Evolutionary conservation across 2,888 invertebrate species (phyloP).

Genomic region (Drosophila anceps): DNA sequence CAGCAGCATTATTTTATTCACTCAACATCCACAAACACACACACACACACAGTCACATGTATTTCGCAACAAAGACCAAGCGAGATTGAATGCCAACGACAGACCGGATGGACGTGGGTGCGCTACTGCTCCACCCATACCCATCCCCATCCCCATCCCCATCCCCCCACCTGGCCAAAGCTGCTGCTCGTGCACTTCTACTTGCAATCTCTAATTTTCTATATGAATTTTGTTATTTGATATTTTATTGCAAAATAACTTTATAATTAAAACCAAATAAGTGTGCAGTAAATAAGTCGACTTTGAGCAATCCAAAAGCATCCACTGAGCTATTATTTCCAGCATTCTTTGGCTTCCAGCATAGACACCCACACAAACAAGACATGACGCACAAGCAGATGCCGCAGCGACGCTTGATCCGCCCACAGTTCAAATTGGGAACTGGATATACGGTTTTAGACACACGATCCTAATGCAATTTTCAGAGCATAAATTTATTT

Average conservation of each 20-base stretch:
- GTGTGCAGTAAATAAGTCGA: background rate
- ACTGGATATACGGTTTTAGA: background rate
- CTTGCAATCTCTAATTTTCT: background rate
- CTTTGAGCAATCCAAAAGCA: background rate
- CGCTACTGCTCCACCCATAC: background rate
- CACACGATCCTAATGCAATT: background rate
- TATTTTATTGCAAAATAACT: constrained; percentile 5
- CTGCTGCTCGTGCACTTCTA: background rate
- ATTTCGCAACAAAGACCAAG: background rate
- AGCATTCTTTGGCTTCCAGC: background rate
- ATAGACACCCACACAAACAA: background rate
- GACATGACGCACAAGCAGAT: background rate
- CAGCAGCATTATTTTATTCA: constrained; percentile 1
- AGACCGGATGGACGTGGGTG: background rate
- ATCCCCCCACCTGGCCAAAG: no score
- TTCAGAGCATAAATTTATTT: background rate
- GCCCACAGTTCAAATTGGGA: constrained; percentile 1
- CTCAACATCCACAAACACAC: background rate
- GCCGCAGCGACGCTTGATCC: background rate
- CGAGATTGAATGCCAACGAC: constrained; percentile 2
- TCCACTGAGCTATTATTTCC: background rate
- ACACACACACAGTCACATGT: background rate
- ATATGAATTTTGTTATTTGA: background rate
- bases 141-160: no score
- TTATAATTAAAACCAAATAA: constrained; percentile 2